Conservation (phyloP, 2,888 invertebrate species). For the Chloromyia formosa region DNA sequence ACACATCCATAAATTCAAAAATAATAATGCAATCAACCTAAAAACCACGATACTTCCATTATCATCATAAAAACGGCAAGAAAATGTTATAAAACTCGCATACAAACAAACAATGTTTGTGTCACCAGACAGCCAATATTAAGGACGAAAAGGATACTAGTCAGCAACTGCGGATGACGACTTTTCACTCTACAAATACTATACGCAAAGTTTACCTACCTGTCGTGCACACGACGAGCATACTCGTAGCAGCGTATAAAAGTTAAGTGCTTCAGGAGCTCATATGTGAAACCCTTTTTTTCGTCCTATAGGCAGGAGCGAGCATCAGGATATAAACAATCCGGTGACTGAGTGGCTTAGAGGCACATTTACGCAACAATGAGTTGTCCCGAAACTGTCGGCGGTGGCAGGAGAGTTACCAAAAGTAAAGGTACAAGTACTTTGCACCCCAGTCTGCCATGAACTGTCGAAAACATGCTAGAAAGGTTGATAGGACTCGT, state of each 20-base stretch:
- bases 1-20: conserved; percentile 1
- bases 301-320: too few species aligned
- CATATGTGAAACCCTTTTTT: too few species aligned
- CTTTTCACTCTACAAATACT: not conserved
- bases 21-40: conserved; percentile 31
- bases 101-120: conserved; percentile 26
- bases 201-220: not conserved
- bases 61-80: conserved; percentile 36
- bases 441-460: conserved; percentile 21
- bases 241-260: not conserved
- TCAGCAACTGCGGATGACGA: not conserved
- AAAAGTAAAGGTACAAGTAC: too few species aligned
- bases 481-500: too few species aligned
- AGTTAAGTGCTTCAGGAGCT: too few species aligned
- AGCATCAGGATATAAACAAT: not conserved
- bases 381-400: too few species aligned
- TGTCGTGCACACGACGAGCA: not conserved
- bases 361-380: conserved; percentile 29
- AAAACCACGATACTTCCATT: conserved; percentile 11
- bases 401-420: conserved; percentile 27
- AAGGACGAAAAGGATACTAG: conserved; percentile 16
- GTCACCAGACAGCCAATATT: too few species aligned
- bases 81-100: conserved; percentile 35
- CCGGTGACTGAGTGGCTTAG: not conserved
- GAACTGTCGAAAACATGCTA: conserved; percentile 16